phyloP scores from a whole-genome alignment of 1,140 invertebrate species.

The Oppia nitens region DNA sequence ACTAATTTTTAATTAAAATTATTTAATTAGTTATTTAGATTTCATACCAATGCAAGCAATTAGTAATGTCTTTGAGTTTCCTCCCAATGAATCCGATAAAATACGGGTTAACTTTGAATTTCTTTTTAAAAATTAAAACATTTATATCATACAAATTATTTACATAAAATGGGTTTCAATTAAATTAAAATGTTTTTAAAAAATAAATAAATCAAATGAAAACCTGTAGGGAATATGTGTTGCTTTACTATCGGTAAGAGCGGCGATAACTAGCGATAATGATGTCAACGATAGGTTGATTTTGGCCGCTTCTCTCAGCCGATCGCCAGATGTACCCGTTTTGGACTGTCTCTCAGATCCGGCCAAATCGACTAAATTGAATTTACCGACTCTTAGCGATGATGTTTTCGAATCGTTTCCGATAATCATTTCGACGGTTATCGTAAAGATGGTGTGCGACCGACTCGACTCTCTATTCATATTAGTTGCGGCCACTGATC shows the following conservation, averaged over 20 bases:
- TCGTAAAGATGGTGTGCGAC: constrained; percentile 74
- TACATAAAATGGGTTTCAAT: neutral
- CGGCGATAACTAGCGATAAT: constrained; percentile 85
- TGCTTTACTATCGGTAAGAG: constrained; percentile 79
- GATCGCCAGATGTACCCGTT: constrained; percentile 69
- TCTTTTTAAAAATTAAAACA: neutral
- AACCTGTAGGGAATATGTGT: constrained; percentile 77
- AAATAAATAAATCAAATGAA: too few relatives aligned
- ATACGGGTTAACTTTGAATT: constrained; percentile 84
- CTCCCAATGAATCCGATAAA: constrained; percentile 82
- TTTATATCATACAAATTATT: neutral
- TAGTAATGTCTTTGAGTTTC: constrained; percentile 94
- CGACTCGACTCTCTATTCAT: constrained; percentile 72
- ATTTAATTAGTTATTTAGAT: too few relatives aligned
- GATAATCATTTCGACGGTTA: constrained; percentile 54
- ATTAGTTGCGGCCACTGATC: constrained; percentile 54
- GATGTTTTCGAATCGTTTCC: neutral
- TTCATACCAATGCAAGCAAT: constrained; percentile 31
- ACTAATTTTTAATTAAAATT: too few relatives aligned
- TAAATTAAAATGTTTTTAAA: neutral
- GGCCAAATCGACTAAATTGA: constrained; percentile 68
- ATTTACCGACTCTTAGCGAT: constrained; percentile 46
- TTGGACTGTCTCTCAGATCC: constrained; percentile 76
- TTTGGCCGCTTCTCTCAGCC: constrained; percentile 83
- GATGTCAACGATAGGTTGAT: constrained; percentile 87